A percentile compares a stretch with the other conserved stretches of the same genome.
phyloP scores from a whole-genome alignment of 2,113 vertebrate genomes.

The Cebus imitator region DNA sequence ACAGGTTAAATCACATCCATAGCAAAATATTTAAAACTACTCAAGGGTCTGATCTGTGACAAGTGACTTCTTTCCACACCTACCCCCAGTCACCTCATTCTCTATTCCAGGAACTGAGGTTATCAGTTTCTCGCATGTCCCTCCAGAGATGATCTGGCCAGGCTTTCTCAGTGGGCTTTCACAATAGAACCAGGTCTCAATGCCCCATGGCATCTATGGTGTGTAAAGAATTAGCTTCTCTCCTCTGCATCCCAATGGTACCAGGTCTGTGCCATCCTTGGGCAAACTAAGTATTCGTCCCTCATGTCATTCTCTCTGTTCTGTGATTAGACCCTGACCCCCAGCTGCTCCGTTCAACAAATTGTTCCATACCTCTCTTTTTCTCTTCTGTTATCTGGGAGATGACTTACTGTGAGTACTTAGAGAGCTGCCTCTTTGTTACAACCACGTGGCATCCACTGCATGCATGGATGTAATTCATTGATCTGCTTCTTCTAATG shows the following conservation, averaged over 20 bases:
- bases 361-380: not conserved
- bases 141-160: not conserved
- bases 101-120: not conserved
- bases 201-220: rapidly evolving
- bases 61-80: not conserved
- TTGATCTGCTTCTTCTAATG: not conserved
- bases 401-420: not conserved
- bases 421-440: not conserved
- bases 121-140: not conserved
- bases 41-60: not conserved
- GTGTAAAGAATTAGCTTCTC: not conserved
- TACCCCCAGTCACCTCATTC: not conserved
- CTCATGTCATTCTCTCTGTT: not conserved
- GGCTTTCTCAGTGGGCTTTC: not conserved
- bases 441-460: rapidly evolving
- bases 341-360: not conserved
- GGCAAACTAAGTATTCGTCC: not conserved
- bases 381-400: not conserved
- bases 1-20: not conserved
- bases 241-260: not conserved
- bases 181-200: not conserved
- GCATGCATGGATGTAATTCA: rapidly evolving
- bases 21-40: not conserved
- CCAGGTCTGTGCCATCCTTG: not conserved
- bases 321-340: not conserved